A percentile compares a stretch with the other conserved stretches of the same genome.
These are phyloP conservation scores for Hozukius guyotensis DNA, from an alignment of 2,797 vertebrate genomes.

Conservation along the genomic window DNA sequence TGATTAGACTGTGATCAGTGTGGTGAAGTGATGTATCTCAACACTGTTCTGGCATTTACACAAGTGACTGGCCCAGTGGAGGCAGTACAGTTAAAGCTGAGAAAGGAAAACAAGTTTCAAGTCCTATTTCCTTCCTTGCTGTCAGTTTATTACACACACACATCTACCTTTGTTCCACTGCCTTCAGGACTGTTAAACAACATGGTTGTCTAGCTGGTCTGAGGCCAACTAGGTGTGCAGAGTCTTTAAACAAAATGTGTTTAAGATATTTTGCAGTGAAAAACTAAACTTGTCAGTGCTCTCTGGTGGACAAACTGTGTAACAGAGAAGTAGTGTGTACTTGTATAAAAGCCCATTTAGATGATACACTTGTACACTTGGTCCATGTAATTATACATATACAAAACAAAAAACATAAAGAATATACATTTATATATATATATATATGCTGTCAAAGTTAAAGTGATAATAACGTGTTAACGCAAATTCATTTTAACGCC, in stretches of 20 bases:
- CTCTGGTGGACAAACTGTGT: background rate
- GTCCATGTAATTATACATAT: background rate
- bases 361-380: background rate
- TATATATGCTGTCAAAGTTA: background rate
- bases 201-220: background rate
- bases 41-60: background rate
- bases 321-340: background rate
- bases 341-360: background rate
- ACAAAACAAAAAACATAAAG: background rate
- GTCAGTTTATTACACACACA: background rate
- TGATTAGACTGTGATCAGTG: conserved; percentile 26
- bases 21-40: conserved; percentile 22
- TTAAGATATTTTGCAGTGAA: background rate
- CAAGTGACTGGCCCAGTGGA: background rate
- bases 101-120: background rate
- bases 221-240: background rate
- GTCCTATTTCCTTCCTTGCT: background rate
- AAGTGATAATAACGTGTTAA: no score
- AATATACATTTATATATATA: background rate
- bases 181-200: background rate
- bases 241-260: background rate
- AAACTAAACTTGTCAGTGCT: background rate
- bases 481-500: no score
- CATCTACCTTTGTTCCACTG: background rate
- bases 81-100: background rate